phyloP scores from a whole-genome alignment of 2,888 invertebrate species.

The Agrochola macilenta region DNA sequence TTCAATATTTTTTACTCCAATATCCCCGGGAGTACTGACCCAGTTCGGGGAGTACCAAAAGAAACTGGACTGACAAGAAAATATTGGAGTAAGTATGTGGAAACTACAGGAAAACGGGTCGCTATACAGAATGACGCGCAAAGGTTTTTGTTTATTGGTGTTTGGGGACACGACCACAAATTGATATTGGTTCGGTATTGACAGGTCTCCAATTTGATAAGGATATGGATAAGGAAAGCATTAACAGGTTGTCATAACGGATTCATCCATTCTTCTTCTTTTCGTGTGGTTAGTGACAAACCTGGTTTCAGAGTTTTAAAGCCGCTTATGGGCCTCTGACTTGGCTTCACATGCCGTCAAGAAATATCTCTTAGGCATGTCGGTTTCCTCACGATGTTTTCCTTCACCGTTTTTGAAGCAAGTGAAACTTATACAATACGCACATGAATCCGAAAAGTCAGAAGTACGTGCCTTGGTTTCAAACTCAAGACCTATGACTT shows the following conservation, averaged over 20 bases:
- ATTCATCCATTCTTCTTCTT: slow-evolving; percentile 9
- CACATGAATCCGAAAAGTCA: too few relatives aligned
- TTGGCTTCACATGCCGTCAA: too few relatives aligned
- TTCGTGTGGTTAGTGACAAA: too few relatives aligned
- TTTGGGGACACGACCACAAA: slow-evolving; percentile 27
- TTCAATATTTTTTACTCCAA: slow-evolving; percentile 56
- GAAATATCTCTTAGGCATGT: too few relatives aligned
- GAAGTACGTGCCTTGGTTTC: too few relatives aligned
- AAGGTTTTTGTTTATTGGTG: slow-evolving; percentile 41
- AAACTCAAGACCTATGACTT: too few relatives aligned
- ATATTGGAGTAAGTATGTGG: slow-evolving; percentile 39
- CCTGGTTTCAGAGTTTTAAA: too few relatives aligned
- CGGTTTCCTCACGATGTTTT: too few relatives aligned
- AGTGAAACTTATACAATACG: too few relatives aligned
- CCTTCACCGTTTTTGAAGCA: too few relatives aligned
- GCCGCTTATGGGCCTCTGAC: too few relatives aligned
- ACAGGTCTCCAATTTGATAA: slow-evolving; percentile 15
- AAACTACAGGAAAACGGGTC: slow-evolving; percentile 36
- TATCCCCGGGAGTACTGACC: slow-evolving; percentile 58
- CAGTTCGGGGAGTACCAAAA: slow-evolving; percentile 39
- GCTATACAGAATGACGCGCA: slow-evolving; percentile 18
- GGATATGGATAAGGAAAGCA: slow-evolving; percentile 13
- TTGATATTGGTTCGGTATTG: slow-evolving; percentile 30
- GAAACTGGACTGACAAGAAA: slow-evolving; percentile 38
- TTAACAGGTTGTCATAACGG: slow-evolving; percentile 23